These are phyloP conservation scores for Trichonephila clavata DNA, from an alignment of 1,140 invertebrate genomes.

Conservation along the genomic window DNA sequence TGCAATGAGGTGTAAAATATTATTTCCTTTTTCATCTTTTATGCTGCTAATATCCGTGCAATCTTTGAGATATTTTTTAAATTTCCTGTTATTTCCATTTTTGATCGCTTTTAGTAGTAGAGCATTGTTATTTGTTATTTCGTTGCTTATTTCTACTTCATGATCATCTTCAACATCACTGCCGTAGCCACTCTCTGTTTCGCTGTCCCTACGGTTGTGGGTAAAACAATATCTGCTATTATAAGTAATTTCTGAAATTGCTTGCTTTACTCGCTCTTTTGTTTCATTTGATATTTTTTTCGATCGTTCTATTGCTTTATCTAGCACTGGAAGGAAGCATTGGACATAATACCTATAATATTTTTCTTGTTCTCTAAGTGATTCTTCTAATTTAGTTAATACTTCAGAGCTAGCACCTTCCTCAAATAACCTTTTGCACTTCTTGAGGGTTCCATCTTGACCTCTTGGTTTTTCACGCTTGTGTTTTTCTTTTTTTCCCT, in stretches of 20 bases:
- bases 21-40: slow-evolving; percentile 17
- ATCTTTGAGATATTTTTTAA: not conserved
- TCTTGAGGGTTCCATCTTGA: not conserved
- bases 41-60: not conserved
- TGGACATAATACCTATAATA: slow-evolving; percentile 4
- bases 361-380: not conserved
- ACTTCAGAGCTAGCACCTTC: not conserved
- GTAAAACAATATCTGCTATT: not conserved
- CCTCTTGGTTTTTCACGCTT: not conserved
- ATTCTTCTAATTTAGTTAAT: not conserved
- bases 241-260: slow-evolving; percentile 9
- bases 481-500: not conserved
- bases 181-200: not conserved
- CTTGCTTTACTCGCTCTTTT: not conserved
- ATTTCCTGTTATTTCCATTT: not conserved
- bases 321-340: slow-evolving; percentile 11
- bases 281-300: not conserved
- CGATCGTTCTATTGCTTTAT: not conserved
- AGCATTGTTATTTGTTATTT: not conserved
- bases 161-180: slow-evolving; percentile 5
- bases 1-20: not conserved
- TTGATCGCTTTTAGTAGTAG: not conserved
- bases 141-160: not conserved
- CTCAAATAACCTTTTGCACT: not conserved
- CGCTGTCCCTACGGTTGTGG: not conserved